These are phyloP conservation scores for Pollimyrus isidori DNA, from an alignment of 2,113 vertebrate species.

Conservation along the genomic window DNA sequence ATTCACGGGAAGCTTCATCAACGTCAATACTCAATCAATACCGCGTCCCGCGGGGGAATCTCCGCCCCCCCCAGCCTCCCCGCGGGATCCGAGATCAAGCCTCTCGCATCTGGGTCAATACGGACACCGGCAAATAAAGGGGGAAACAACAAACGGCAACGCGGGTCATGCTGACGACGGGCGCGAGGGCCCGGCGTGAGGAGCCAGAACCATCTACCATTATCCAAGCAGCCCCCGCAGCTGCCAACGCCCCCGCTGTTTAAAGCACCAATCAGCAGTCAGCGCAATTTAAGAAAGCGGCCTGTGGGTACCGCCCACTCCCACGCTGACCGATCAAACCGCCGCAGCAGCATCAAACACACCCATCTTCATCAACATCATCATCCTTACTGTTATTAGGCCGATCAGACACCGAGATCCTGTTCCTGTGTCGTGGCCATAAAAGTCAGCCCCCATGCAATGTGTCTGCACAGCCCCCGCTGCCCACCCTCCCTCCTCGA, in stretches of 20 bases:
- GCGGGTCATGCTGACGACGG: neutral
- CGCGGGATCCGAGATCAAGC: conserved; percentile 36
- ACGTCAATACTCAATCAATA: conserved; percentile 68
- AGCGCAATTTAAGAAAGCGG: conserved; percentile 19
- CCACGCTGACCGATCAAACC: neutral
- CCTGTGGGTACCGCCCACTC: neutral
- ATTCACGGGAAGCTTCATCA: conserved; percentile 65
- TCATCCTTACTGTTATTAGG: neutral
- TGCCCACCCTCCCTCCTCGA: neutral
- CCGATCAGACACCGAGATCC: neutral
- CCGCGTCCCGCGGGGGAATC: conserved; percentile 48
- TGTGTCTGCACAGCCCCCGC: neutral
- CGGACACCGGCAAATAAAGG: conserved; percentile 1
- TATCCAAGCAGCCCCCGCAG: neutral
- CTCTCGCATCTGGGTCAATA: conserved; percentile 46
- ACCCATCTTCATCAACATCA: neutral
- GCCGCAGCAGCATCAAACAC: no score
- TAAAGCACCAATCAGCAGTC: conserved; percentile 18
- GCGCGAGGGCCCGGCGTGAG: neutral
- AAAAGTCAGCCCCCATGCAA: neutral
- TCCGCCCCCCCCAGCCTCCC: conserved; percentile 26
- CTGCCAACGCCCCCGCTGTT: neutral
- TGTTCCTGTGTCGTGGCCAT: neutral
- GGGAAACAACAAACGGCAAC: neutral
- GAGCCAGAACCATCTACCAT: neutral